Conservation (phyloP, 2,888 invertebrate genomes). For the Gnatocerus cornutus region DNA sequence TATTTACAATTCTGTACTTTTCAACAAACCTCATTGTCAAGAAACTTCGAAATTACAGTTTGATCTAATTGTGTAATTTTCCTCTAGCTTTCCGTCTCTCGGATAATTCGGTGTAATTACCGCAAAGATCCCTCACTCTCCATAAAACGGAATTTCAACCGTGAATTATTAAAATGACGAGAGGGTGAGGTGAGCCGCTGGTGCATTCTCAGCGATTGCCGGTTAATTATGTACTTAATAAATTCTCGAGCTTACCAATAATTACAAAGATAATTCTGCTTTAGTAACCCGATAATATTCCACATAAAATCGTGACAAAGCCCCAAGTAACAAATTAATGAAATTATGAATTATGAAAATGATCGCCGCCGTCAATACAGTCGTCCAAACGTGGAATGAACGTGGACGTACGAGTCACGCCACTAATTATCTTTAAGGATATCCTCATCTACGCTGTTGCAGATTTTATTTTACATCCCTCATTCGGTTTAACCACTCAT, state of each 20-base stretch:
- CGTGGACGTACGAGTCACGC: conserved; percentile 37
- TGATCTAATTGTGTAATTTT: conserved; percentile 2
- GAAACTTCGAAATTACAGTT: not conserved
- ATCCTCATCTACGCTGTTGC: conserved; percentile 55
- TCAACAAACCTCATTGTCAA: not conserved
- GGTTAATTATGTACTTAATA: conserved; percentile 71
- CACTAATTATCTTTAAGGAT: conserved; percentile 56
- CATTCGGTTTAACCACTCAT: conserved; percentile 8
- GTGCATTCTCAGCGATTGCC: conserved; percentile 61
- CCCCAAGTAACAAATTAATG: conserved; percentile 73
- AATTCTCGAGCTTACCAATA: conserved; percentile 70
- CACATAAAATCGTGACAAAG: conserved; percentile 73
- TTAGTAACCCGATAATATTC: conserved; percentile 71
- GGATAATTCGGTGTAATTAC: conserved; percentile 10
- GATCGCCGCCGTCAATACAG: conserved; percentile 70
- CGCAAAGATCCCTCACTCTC: conserved; percentile 8
- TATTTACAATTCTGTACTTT: not conserved
- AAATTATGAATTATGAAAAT: conserved; percentile 74
- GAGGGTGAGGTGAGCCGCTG: conserved; percentile 19
- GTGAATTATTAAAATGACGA: conserved; percentile 19
- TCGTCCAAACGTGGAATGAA: conserved; percentile 58
- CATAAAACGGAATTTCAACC: conserved; percentile 18
- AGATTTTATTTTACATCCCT: too few relatives aligned
- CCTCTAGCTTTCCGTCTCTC: not conserved
- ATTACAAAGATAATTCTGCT: conserved; percentile 70